Percentiles rank a stretch among this genome's conserved stretches.
Evolutionary conservation across 2,888 invertebrate species (phyloP).

Genomic region (Agrochola lota): DNA sequence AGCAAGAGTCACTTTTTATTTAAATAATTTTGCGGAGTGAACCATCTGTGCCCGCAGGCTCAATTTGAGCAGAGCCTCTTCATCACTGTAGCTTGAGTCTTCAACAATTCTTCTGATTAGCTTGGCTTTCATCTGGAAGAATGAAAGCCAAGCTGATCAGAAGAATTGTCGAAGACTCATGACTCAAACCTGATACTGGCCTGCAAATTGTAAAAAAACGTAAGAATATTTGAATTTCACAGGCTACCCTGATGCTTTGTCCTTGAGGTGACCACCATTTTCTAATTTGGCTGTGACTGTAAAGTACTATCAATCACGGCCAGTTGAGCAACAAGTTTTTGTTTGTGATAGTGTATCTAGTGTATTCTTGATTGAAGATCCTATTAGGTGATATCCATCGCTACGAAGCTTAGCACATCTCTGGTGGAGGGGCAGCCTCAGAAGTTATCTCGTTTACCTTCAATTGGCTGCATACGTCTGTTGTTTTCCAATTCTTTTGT

Average conservation of each 20-base stretch:
- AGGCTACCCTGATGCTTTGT: no score
- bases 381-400: background rate
- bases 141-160: no score
- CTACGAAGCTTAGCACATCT: background rate
- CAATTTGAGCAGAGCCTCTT: background rate
- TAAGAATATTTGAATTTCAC: no score
- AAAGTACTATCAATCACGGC: background rate
- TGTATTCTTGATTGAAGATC: background rate
- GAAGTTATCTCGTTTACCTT: background rate
- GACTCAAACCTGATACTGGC: no score
- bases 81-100: background rate
- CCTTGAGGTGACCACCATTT: no score
- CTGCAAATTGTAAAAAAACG: no score
- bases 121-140: background rate
- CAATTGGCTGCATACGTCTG: background rate
- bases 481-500: background rate
- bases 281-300: no score
- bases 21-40: no score
- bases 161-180: no score
- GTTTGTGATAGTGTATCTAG: background rate
- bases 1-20: no score
- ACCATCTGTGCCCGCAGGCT: background rate
- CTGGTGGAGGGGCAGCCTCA: background rate
- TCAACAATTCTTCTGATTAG: background rate
- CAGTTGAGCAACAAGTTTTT: background rate